Base-by-base conservation (phyloP, 2,888 invertebrate species). In the Lymantria dispar region DNA sequence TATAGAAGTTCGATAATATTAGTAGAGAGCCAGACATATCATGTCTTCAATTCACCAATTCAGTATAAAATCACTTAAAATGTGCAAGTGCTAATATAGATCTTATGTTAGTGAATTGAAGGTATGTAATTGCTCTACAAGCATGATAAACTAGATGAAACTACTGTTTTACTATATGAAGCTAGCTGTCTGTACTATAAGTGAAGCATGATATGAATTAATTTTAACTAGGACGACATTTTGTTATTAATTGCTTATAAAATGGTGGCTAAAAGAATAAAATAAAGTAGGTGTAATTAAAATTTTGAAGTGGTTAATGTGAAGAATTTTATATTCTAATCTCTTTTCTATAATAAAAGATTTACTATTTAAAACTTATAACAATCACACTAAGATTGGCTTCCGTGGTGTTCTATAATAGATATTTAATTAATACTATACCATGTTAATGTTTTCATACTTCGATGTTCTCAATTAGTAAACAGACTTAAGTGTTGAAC, bases 21-120 rank as follows among this genome's bases (percentile, higher is more conserved):
- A 77, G 76, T 75, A 76, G 88, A 89, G 88, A 91, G 90, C 90
- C 91, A 92, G 91, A 92, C 90, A 87, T 85, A 81, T 78, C 84
- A 88, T 85, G 83, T 87, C 89, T 87, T 85, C 91, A 90, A 90
- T 89, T 90, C 89, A 89, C 87, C 45, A 61, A 49, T 48, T 51
- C 11, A 48, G 29, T 44, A 47, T 7, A 49, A 55, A 45, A 39
- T 56, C 61, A 58, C 54, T 62, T 58, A 53, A 60, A 62, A 58
- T 64, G 79, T 76, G 79, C 77, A 62, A 58, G 80, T 83, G 81
- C 77, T 62, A 72, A 64, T 68, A 70, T 72, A 63, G 54, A 79
- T 56, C 60, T 58, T 58, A 64, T 64, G 67, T 58, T 54, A 68
- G 88, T 89, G 91, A 90, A 91, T 90, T 90, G 90, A 90, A 89